Base-by-base conservation (phyloP, 2,888 invertebrate genomes). In the Conus canariensis region DNA sequence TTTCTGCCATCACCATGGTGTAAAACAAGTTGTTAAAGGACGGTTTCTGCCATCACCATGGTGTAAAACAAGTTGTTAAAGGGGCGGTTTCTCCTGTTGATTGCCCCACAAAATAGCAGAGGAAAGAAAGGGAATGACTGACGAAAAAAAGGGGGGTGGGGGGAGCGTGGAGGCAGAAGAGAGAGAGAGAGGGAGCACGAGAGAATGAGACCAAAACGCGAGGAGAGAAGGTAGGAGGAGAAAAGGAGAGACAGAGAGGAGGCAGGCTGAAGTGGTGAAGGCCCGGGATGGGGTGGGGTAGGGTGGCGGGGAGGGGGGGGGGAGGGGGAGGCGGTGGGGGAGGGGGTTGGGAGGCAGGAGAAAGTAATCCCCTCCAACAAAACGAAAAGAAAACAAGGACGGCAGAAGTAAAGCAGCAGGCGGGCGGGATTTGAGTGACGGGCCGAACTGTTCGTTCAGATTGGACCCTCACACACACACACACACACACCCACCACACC, bases 361-460 rank as follows among this genome's bases (percentile, higher is more conserved):
- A 83, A 83, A 83, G 25, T 58, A 83, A 83, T 83, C 82, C 58
- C 82, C 25, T 58, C 82, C 82, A 83, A 83, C 82, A 83, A 83
- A 83, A 83, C 82, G 82, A 58, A 83, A 83, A 83, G 82, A 83
- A 83, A 83, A 83, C 82, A 83, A 83, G 82, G 25, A 19, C 58
- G 82, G 82, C 58, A 83, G 82, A 56, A 58, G 82, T 83, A 56
- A 83, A 83, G 82, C 82, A 83, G 82, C 82, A 83, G 82, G 82
- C 82, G 82, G 25, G 56, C 82, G 22, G 82, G 56, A 19, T 83
- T 56, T 83, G 82, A 83, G 82, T 83, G 82, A 83, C 82, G 82
- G 82, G 56, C 8, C 8, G 19, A 83, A 83, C 82, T 83, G 82
- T 83, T 83, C 82, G 25, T 83, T 83, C 82, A 22, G 56, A 56